A percentile compares a stretch with the other conserved stretches of the same genome.
Conservation (phyloP, 2,888 invertebrate species). For the Plagiodera versicolora region DNA sequence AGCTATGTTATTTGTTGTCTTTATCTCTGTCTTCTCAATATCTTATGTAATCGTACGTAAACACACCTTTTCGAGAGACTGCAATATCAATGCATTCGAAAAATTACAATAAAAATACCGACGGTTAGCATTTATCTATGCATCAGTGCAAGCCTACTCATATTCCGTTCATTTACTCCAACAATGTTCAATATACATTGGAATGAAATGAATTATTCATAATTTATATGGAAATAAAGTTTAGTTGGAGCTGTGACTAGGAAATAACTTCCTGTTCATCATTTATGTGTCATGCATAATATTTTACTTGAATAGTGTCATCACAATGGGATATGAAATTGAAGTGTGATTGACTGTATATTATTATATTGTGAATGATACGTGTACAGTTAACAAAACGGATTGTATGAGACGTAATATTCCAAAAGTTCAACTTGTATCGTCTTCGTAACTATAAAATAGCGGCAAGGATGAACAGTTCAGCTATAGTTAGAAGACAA, state of each 20-base stretch:
- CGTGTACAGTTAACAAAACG: too few species aligned
- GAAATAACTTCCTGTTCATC: slow-evolving; percentile 29
- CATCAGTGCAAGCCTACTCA: background rate
- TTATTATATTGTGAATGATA: too few species aligned
- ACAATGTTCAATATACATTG: slow-evolving; percentile 10
- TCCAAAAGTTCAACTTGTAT: too few species aligned
- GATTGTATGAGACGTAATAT: too few species aligned
- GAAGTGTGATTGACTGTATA: background rate
- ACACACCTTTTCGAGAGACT: background rate
- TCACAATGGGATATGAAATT: background rate
- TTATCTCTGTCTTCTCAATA: background rate
- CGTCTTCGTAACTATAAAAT: too few species aligned
- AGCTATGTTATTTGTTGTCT: too few species aligned
- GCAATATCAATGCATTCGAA: background rate
- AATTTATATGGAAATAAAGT: slow-evolving; percentile 21
- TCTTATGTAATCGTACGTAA: background rate
- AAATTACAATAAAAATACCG: background rate
- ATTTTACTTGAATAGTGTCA: slow-evolving; percentile 14
- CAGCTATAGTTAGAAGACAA: too few species aligned
- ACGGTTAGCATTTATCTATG: background rate
- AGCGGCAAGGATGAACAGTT: too few species aligned
- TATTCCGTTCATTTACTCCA: background rate
- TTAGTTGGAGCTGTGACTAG: slow-evolving; percentile 18
- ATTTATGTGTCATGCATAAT: slow-evolving; percentile 24
- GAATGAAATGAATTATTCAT: slow-evolving; percentile 23